A percentile compares a stretch with the other conserved stretches of the same genome.
Evolutionary conservation across 1,140 invertebrate genomes (phyloP).

Genomic region (Phthorimaea operculella): DNA sequence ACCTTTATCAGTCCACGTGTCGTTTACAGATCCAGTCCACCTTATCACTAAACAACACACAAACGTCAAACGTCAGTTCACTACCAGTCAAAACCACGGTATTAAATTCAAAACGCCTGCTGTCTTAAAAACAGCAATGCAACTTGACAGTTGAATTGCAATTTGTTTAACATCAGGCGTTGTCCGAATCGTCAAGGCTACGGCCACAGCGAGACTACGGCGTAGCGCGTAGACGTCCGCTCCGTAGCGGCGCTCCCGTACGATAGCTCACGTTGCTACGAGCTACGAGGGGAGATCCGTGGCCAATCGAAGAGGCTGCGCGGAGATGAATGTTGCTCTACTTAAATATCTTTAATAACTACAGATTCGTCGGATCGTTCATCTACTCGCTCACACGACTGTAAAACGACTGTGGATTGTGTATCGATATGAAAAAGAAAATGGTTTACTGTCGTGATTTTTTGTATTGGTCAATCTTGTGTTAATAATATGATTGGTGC

Average conservation of each 20-base stretch:
- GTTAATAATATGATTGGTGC: too few relatives aligned
- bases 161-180: conserved; percentile 22
- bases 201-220: conserved; percentile 7
- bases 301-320: conserved; percentile 61
- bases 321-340: conserved; percentile 39
- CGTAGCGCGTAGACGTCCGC: conserved; percentile 57
- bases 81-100: too few relatives aligned
- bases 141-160: too few relatives aligned
- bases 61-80: background rate
- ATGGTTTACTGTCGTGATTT: too few relatives aligned
- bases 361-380: too few relatives aligned
- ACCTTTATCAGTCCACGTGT: background rate
- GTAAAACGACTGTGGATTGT: too few relatives aligned
- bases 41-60: background rate
- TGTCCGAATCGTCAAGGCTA: conserved; percentile 48
- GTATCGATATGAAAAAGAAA: too few relatives aligned
- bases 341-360: conserved; percentile 11
- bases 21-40: background rate
- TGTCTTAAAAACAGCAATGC: too few relatives aligned
- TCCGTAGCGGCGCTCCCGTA: conserved; percentile 54
- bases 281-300: conserved; percentile 61
- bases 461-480: too few relatives aligned
- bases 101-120: too few relatives aligned
- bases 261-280: conserved; percentile 65
- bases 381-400: too few relatives aligned